These are phyloP conservation scores for Aplodontia rufa DNA, from an alignment of 2,113 vertebrate genomes.

Conservation along the genomic window DNA sequence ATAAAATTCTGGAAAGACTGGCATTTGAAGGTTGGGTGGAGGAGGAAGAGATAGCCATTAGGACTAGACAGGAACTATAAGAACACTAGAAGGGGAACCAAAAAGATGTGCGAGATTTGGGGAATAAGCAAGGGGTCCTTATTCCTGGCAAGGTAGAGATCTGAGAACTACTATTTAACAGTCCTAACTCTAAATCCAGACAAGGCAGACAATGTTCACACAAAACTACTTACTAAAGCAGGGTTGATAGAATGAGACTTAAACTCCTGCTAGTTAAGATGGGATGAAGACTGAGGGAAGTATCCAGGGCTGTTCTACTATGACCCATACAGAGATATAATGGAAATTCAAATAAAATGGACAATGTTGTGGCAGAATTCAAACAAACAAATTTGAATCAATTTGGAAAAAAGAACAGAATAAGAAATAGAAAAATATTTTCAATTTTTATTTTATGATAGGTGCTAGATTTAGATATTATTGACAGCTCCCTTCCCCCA, in stretches of 20 bases:
- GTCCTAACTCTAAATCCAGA: background rate
- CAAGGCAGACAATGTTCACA: background rate
- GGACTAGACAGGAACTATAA: background rate
- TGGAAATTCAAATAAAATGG: background rate
- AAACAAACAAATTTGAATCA: background rate
- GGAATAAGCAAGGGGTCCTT: background rate
- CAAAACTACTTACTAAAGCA: background rate
- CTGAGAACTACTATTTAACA: background rate
- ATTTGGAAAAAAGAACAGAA: background rate
- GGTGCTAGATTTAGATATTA: background rate
- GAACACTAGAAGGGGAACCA: background rate
- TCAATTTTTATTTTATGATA: conserved; percentile 19
- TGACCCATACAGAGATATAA: background rate
- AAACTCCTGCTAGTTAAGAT: background rate
- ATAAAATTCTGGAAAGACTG: background rate
- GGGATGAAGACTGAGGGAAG: background rate
- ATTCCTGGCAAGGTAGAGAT: background rate
- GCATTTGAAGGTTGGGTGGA: background rate
- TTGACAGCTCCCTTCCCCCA: background rate
- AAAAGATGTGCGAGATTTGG: background rate
- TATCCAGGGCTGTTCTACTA: background rate
- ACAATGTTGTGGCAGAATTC: background rate
- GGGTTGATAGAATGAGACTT: too few relatives aligned
- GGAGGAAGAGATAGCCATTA: background rate
- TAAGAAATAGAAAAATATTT: background rate